Base-by-base conservation (phyloP, 1,140 invertebrate species). In the Drosophila lacteicornis region DNA sequence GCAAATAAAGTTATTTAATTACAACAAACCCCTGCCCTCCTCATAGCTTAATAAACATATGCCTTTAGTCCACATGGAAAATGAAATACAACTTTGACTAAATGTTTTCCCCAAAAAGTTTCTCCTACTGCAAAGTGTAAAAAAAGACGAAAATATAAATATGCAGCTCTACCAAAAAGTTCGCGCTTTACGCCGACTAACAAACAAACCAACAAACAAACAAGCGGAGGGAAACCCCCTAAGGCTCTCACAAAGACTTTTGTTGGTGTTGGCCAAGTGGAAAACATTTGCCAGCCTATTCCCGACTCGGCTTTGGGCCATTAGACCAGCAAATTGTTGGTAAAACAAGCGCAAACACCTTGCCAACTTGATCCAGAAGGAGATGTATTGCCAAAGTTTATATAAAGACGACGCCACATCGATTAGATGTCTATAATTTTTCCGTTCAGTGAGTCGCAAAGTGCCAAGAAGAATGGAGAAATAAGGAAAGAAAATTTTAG, bases 381-480 rank as follows among this genome's bases (percentile, higher is more conserved):
- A 79, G 58, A 56, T 38, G 58, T 36, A 63, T 55, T 40, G 45
- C 46, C 27, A 61, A 75, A 62, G 57, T 78, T 50, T 46, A 71
- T 62, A 53, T 38, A 43, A 60, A 30, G 27, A 30, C 27, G 27
- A 61, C 30, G 30, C 30, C 43, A 43, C 51, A 78, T 85, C 84
- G 91, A 92, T 92, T 92, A 92, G 91, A 75, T 88, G 85, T 73
- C 86, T 85, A 92, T 91, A 91, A 92, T 92, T 92, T 92, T 92
- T 86, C 91, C 82, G 82, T 92, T 92, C 91, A 92, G 56, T 92
- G 91, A 91, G 56, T 77, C 74, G 76, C 46, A 79, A 92, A 82
- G 75, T 63, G 61, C 19, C 49, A 75, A 58, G 45, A 30, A 49
- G 40, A 15, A 68, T 46, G 30, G 19, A 33, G 22, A 30, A 55